Conservation (phyloP, 2,888 invertebrate species). For the Cerceris rybyensis region DNA sequence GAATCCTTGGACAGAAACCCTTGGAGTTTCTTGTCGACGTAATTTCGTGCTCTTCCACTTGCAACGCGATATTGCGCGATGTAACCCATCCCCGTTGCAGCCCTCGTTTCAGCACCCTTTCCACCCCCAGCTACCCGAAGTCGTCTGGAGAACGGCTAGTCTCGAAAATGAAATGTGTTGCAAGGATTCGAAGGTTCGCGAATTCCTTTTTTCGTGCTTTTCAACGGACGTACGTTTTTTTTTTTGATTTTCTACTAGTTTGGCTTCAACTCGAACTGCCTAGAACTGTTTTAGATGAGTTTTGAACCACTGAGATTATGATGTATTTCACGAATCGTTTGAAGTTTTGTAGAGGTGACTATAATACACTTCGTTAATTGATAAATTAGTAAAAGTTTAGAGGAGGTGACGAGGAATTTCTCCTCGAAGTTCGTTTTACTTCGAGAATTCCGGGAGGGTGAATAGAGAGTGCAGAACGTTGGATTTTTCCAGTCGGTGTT, state of each 20-base stretch:
- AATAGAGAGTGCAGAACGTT: too few species aligned
- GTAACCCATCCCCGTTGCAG: neutral
- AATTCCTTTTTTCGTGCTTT: slow-evolving; percentile 14
- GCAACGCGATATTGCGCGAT: slow-evolving; percentile 26
- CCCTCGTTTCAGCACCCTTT: too few species aligned
- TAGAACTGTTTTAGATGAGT: too few species aligned
- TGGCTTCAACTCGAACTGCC: neutral
- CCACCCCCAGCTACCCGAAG: neutral
- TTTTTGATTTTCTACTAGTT: neutral
- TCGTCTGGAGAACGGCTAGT: neutral
- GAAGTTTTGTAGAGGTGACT: too few species aligned
- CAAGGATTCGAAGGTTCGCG: slow-evolving; percentile 10
- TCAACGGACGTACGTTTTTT: neutral
- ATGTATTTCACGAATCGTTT: too few species aligned
- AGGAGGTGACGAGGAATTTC: neutral
- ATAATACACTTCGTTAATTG: too few species aligned
- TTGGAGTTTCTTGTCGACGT: slow-evolving; percentile 19
- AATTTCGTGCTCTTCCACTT: slow-evolving; percentile 22
- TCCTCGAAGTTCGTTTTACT: too few species aligned
- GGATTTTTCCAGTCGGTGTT: too few species aligned
- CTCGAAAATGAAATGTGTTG: slow-evolving; percentile 26
- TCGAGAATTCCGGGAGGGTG: too few species aligned
- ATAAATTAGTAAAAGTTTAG: too few species aligned
- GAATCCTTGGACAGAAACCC: neutral
- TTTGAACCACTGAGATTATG: too few species aligned